Evolutionary conservation across 2,113 vertebrate species (phyloP), one percentile per base, ranked within the genome.

Genomic region (Epinephelus fuscoguttatus): DNA sequence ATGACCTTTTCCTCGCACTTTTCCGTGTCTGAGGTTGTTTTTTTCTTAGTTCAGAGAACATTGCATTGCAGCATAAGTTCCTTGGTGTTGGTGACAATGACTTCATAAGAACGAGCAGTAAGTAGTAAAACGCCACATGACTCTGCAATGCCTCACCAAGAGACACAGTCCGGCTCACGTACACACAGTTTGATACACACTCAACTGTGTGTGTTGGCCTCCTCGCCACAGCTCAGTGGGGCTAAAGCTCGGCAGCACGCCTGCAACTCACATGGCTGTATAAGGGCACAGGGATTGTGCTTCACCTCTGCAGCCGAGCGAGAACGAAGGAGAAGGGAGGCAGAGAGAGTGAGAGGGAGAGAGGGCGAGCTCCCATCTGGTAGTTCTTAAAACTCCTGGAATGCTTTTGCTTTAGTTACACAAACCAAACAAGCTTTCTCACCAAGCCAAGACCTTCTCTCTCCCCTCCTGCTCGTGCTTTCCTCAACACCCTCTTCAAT

Each of bases 371-470:
- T 92, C 87, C 94, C 96, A 96, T 96, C 96, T 96, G 96, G 94
- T 96, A 95, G 94, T 95, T 93, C 94, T 96, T 96, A 96, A 95
- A 95, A 95, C 94, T 93, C 89, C 93, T 96, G 96, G 96, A 96
- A 96, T 96, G 95, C 94, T 94, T 96, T 95, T 95, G 96, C 95
- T 96, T 94, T 95, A 96, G 95, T 96, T 94, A 95, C 96, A 94
- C 94, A 96, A 96, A 94, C 94, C 93, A 96, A 96, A 96, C 95
- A 96, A 94, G 91, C 85, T 78, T 94, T 89, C 90, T 87, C 87
- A 92, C 94, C 92, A 93, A 91, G 92, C 89, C 90, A 84, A 90
- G 90, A 87, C 82, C 67, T 86, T 86, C 73, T 67, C 86, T 84
- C 81, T 80, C 74, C 49, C 71, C 25, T 77, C 62, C 64, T 60